phyloP scores from a whole-genome alignment of 2,797 vertebrate species.

The Leptatherina wallacei region DNA sequence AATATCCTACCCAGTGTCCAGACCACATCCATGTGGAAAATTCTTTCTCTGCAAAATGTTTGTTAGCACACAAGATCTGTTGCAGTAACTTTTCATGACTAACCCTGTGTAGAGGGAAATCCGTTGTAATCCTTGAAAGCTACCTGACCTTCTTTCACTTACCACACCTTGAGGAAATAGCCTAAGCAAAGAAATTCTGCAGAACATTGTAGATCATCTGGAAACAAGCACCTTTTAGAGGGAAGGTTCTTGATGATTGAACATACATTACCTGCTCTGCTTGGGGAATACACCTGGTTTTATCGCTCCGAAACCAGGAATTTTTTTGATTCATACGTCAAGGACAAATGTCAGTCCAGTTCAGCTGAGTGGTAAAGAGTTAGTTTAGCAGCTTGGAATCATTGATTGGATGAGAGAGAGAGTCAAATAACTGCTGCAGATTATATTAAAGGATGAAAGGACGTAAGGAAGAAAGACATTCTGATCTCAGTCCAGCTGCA shows the following conservation, averaged over 20 bases:
- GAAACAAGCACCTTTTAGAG: not conserved
- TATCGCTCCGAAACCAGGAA: conserved; percentile 14
- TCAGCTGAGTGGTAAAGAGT: conserved; percentile 27
- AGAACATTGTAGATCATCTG: not conserved
- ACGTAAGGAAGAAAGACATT: not conserved
- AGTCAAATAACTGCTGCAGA: conserved; percentile 19
- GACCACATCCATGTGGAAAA: not conserved
- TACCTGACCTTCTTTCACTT: conserved; percentile 23
- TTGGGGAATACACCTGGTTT: not conserved
- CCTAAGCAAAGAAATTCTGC: not conserved
- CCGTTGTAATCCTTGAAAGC: conserved; percentile 63
- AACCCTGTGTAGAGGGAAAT: conserved; percentile 56
- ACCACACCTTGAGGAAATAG: conserved; percentile 11
- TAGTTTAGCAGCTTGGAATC: conserved; percentile 34
- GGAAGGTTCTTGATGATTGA: not conserved
- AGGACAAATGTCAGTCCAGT: conserved; percentile 53
- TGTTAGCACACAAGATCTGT: not conserved
- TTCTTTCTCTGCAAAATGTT: not conserved
- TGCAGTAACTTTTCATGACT: conserved; percentile 49
- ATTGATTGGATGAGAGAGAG: conserved; percentile 37
- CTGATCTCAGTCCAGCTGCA: not conserved
- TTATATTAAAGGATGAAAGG: conserved; percentile 6
- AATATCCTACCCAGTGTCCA: conserved; percentile 26
- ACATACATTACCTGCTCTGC: not conserved
- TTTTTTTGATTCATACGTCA: conserved; percentile 59